Percentiles rank a stretch among this genome's conserved stretches.
These are phyloP conservation scores for Zosterops borbonicus DNA, from an alignment of 2,113 vertebrate genomes.

Conservation along the genomic window DNA sequence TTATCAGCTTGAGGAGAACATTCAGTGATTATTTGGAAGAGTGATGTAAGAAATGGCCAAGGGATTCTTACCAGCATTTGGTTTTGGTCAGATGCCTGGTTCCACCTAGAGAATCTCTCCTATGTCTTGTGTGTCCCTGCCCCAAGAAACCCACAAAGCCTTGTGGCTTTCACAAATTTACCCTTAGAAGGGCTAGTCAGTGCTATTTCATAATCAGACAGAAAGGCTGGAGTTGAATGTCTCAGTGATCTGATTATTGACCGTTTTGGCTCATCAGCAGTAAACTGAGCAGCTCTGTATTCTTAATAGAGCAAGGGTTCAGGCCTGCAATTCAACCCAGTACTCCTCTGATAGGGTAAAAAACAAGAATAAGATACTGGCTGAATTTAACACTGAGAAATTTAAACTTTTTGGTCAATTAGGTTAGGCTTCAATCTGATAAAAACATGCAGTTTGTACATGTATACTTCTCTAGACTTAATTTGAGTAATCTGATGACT, in stretches of 20 bases:
- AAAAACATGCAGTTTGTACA: neutral
- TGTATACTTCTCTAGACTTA: neutral
- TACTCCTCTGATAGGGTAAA: neutral
- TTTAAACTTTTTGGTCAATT: neutral
- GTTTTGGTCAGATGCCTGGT: neutral
- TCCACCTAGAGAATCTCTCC: neutral
- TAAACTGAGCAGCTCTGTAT: neutral
- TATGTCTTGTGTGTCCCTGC: neutral
- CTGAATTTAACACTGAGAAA: neutral
- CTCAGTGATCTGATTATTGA: neutral
- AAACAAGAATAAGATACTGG: neutral
- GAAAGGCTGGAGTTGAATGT: neutral
- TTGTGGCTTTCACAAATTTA: neutral
- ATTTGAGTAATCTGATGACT: neutral
- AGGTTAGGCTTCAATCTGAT: neutral
- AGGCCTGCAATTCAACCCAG: neutral
- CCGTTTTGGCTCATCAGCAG: neutral
- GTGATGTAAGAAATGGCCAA: neutral
- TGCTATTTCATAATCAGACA: neutral
- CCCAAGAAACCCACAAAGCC: neutral
- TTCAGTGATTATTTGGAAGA: neutral
- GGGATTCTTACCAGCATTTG: neutral
- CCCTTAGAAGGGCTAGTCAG: neutral
- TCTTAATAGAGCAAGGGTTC: neutral
- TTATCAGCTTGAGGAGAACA: neutral